A percentile compares a stretch with the other conserved stretches of the same genome.
These are phyloP conservation scores for Eidolon helvum DNA, from an alignment of 2,113 vertebrate genomes.

Conservation along the genomic window DNA sequence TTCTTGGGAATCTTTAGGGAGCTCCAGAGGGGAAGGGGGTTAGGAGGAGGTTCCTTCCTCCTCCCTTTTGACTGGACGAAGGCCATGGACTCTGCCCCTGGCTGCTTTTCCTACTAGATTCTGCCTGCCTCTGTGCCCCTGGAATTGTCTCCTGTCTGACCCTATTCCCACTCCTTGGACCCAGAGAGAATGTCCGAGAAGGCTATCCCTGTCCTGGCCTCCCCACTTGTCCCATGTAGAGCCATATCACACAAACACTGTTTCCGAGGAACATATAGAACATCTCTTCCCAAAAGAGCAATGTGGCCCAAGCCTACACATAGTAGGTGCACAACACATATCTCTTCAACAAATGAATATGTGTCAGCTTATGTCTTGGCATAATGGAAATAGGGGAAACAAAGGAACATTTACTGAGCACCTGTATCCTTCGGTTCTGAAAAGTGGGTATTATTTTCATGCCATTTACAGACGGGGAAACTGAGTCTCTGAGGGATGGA, in stretches of 20 bases:
- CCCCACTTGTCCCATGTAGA: too few relatives aligned
- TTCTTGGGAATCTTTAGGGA: not conserved
- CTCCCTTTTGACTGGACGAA: not conserved
- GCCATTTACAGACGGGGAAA: not conserved
- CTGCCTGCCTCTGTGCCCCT: not conserved
- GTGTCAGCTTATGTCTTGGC: not conserved
- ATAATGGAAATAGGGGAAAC: rapidly evolving
- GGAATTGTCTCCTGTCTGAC: not conserved
- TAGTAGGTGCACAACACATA: not conserved
- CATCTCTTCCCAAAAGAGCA: not conserved
- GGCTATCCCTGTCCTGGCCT: not conserved
- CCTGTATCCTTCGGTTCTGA: not conserved
- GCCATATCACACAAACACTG: not conserved
- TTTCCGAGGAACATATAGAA: not conserved
- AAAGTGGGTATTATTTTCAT: not conserved
- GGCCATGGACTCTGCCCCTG: not conserved
- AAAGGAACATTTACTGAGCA: rapidly evolving
- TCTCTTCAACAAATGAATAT: not conserved
- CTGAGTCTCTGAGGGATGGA: not conserved
- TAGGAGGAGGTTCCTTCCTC: not conserved
- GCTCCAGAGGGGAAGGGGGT: not conserved
- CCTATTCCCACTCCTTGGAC: not conserved
- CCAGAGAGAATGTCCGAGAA: not conserved
- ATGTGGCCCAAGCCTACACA: not conserved
- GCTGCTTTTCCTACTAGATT: not conserved